Evolutionary conservation across 1,140 invertebrate species (phyloP), one percentile per base, ranked within the genome.

Genomic region (Aphelenchoides avenae): DNA sequence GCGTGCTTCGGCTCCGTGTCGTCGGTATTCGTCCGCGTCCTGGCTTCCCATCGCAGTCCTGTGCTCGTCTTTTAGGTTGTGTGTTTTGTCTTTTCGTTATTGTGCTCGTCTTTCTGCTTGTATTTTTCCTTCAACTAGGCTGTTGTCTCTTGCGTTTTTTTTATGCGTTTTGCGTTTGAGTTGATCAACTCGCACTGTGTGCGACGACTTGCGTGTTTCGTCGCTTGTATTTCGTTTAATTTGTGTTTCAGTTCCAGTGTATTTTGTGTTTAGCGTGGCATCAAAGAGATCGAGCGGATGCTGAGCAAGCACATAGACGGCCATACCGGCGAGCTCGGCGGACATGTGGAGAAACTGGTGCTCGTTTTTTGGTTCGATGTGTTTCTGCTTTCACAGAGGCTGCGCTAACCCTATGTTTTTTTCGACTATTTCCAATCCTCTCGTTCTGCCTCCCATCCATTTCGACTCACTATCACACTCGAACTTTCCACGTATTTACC

Each of bases 281-380:
- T 36, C n/a, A 55, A 68, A n/a, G 65, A 68, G 24, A 71, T 68
- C 13, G 33, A 43, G 4, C 39, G 60, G 24, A 43, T 68, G 29
- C 47, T 68, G 41, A 49, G 44, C 24, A 34, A 55, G 22, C 69
- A 65, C 29, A 53, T 53, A 18, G 31, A 43, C 18, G 46, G 41
- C 13, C 37, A 65, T 5, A 36, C 41, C 15, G 39, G 61, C 9
- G 68, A 64, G 31, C 62, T 64, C 4, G 54, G 51, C n/a, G 66
- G 61, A 53, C 70, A 70, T 39, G 47, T 70, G 48, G 48, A 69
- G 27, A 64, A 55, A 60, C 52, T 68, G 61, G 61, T 59, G 27
- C 22, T 30, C 44, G 54, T 59, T 50, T n/a, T 31, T 56, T 43
- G 11, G n/a, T 5, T 60, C 44, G 9, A 15, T 36, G n/a, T 59